Evolutionary conservation across 2,797 vertebrate genomes (phyloP).

Genomic region (Urocyon cinereoargenteus): DNA sequence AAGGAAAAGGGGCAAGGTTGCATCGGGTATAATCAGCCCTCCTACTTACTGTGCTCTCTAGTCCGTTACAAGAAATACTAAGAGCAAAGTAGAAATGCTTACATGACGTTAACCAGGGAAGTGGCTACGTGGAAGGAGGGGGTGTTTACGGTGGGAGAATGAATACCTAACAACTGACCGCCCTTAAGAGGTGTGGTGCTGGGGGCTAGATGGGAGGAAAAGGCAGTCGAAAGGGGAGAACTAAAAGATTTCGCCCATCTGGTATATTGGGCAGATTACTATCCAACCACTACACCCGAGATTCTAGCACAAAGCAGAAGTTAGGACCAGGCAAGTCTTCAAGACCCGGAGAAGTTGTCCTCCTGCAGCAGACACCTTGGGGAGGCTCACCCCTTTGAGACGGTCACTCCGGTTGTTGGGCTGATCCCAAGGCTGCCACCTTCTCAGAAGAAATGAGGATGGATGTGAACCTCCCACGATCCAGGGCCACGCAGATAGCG

Average conservation of each 20-base stretch:
- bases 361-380: neutral
- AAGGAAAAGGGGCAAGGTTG: neutral
- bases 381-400: neutral
- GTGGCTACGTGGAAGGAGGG: neutral
- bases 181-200: rapidly evolving
- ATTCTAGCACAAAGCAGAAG: neutral
- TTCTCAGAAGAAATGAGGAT: neutral
- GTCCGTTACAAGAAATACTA: neutral
- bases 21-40: neutral
- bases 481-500: neutral
- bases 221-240: neutral
- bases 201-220: neutral
- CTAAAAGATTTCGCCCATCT: neutral
- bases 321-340: neutral
- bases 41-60: neutral
- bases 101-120: neutral
- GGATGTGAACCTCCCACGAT: rapidly evolving
- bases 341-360: neutral
- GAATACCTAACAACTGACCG: neutral
- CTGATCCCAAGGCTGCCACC: neutral
- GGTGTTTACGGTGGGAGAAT: neutral
- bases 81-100: neutral
- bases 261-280: neutral
- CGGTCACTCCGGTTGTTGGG: neutral
- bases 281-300: neutral